Percentiles rank a stretch among this genome's conserved stretches.
These are phyloP conservation scores for Lerista edwardsae DNA, from an alignment of 2,797 vertebrate genomes.

Conservation along the genomic window DNA sequence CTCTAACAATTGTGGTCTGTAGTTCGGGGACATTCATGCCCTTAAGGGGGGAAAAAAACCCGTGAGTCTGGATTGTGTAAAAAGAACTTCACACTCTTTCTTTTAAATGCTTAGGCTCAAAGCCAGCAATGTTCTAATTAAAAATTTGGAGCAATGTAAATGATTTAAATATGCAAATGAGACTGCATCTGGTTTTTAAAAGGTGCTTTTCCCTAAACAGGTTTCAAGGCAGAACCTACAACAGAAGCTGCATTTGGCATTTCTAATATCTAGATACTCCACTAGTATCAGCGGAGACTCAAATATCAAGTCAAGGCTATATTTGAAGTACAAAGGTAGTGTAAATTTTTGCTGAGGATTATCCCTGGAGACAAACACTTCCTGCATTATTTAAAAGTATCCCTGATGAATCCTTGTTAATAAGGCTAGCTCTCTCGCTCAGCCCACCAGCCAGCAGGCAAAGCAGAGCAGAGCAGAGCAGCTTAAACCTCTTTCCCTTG, in stretches of 20 bases:
- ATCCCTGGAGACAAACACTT: constrained; percentile 61
- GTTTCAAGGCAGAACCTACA: background rate
- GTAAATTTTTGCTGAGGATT: constrained; percentile 59
- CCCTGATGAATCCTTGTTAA: constrained; percentile 70
- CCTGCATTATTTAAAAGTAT: constrained; percentile 66
- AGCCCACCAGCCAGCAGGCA: constrained; percentile 40
- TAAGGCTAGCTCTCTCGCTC: constrained; percentile 21
- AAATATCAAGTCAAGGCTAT: constrained; percentile 48
- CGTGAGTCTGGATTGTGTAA: background rate
- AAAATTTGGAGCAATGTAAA: constrained; percentile 15
- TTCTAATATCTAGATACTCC: constrained; percentile 37
- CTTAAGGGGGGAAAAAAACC: background rate
- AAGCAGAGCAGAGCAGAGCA: constrained; percentile 1
- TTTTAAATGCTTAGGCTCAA: background rate
- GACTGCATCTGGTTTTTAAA: background rate
- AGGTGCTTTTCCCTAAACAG: background rate
- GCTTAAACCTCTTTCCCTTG: background rate
- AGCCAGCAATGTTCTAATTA: constrained; percentile 23
- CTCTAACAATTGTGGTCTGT: background rate
- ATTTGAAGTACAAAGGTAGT: constrained; percentile 52
- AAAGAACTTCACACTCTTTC: constrained; percentile 3
- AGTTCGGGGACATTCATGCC: background rate
- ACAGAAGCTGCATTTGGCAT: background rate
- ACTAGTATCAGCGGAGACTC: constrained; percentile 62
- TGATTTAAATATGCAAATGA: constrained; percentile 22